These are phyloP conservation scores for Opisthocomus hoazin DNA, from an alignment of 2,113 vertebrate genomes.

Conservation along the genomic window DNA sequence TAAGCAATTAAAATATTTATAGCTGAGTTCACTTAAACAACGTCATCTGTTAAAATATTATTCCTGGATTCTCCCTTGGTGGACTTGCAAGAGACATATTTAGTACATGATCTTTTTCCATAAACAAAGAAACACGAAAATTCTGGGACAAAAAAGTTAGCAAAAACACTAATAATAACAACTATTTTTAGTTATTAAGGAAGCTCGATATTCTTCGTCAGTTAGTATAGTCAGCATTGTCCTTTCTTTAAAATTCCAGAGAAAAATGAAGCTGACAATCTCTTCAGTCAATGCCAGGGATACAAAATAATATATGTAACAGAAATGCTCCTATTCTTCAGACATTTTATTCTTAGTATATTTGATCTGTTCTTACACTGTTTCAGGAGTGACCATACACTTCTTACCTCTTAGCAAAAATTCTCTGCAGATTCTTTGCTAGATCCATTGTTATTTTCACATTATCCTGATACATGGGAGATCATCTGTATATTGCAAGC, in stretches of 20 bases:
- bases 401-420: background rate
- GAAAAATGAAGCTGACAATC: background rate
- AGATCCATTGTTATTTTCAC: background rate
- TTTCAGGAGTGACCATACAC: background rate
- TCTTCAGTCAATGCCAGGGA: background rate
- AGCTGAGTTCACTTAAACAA: background rate
- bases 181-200: background rate
- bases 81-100: background rate
- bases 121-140: background rate
- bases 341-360: background rate
- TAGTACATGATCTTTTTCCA: conserved; percentile 1
- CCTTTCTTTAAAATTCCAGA: background rate
- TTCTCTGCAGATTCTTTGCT: background rate
- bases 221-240: background rate
- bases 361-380: background rate
- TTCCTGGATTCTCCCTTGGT: conserved; percentile 2
- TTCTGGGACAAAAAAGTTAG: background rate
- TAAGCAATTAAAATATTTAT: conserved; percentile 39
- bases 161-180: background rate
- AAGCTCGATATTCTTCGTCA: background rate
- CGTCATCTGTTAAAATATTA: background rate
- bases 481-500: background rate
- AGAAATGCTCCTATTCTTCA: background rate
- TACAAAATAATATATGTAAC: background rate
- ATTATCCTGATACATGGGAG: background rate